These are phyloP conservation scores for Goniozus legneri DNA, from an alignment of 1,140 invertebrate species.

Conservation along the genomic window DNA sequence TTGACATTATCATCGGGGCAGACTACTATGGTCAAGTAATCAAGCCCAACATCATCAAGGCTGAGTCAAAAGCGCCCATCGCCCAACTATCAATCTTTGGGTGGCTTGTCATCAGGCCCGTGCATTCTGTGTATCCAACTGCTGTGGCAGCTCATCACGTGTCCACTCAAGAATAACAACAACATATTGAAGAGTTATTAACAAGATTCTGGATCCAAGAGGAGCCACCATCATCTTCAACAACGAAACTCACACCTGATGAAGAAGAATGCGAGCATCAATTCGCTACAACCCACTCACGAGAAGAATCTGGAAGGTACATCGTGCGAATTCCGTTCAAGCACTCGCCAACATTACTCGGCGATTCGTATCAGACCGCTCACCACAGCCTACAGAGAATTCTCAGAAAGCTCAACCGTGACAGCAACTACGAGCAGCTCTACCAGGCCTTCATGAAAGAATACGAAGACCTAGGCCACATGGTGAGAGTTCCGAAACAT, in stretches of 20 bases:
- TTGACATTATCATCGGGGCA: conserved; percentile 22
- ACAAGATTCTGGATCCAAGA: too few species aligned
- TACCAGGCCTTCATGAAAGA: conserved; percentile 38
- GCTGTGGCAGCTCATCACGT: too few species aligned
- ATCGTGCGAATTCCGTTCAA: not conserved
- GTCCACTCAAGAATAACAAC: too few species aligned
- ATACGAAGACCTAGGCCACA: conserved; percentile 38
- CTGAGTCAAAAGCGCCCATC: conserved; percentile 16
- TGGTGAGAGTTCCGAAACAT: conserved; percentile 14
- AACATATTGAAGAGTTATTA: too few species aligned
- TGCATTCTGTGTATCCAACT: too few species aligned
- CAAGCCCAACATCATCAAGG: too few species aligned
- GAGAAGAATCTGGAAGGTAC: conserved; percentile 3
- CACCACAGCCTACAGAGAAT: conserved; percentile 9
- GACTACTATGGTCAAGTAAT: too few species aligned
- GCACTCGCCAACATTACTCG: conserved; percentile 2
- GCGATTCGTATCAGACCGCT: conserved; percentile 16
- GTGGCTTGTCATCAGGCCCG: conserved; percentile 7
- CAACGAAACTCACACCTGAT: not conserved
- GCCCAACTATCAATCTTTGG: conserved; percentile 12
- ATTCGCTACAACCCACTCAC: conserved; percentile 1
- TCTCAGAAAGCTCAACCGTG: conserved; percentile 11
- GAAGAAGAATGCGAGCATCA: conserved; percentile 2
- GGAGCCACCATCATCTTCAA: too few species aligned
- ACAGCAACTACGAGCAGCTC: conserved; percentile 17